Evolutionary conservation across 2,113 vertebrate species (phyloP).

Genomic region (Serilophus lunatus): DNA sequence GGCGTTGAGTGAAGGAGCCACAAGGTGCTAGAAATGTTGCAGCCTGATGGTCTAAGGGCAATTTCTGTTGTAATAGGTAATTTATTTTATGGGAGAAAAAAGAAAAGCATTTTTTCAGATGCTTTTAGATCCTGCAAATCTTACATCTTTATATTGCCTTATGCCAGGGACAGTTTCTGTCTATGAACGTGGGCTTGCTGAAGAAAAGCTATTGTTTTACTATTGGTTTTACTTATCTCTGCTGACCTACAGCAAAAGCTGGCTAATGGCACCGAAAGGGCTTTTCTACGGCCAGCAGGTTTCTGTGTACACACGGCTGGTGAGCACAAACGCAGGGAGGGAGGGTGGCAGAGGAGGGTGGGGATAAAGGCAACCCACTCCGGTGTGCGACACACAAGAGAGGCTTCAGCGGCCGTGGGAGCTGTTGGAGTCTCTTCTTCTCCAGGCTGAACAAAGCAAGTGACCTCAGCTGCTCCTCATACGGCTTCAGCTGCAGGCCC

Average conservation of each 20-base stretch:
- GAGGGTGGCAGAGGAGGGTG: background rate
- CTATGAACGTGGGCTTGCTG: background rate
- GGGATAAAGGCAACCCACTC: background rate
- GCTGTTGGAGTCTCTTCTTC: background rate
- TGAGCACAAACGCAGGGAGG: background rate
- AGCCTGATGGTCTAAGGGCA: background rate
- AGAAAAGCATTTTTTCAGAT: background rate
- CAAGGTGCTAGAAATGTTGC: background rate
- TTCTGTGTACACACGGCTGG: background rate
- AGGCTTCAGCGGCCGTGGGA: background rate
- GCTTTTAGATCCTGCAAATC: background rate
- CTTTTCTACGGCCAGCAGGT: background rate
- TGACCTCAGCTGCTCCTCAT: background rate
- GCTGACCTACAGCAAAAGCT: background rate
- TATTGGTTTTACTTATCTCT: background rate
- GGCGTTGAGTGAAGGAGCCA: background rate
- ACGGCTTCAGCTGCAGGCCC: background rate
- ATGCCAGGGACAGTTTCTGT: background rate
- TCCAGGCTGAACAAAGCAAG: background rate
- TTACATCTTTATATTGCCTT: background rate
- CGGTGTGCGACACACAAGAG: background rate
- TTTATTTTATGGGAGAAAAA: fast-evolving
- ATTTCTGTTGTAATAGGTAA: background rate
- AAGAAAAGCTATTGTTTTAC: background rate
- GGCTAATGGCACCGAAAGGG: background rate